Base-by-base conservation (phyloP, 2,888 invertebrate genomes). In the Microplitis manilae region DNA sequence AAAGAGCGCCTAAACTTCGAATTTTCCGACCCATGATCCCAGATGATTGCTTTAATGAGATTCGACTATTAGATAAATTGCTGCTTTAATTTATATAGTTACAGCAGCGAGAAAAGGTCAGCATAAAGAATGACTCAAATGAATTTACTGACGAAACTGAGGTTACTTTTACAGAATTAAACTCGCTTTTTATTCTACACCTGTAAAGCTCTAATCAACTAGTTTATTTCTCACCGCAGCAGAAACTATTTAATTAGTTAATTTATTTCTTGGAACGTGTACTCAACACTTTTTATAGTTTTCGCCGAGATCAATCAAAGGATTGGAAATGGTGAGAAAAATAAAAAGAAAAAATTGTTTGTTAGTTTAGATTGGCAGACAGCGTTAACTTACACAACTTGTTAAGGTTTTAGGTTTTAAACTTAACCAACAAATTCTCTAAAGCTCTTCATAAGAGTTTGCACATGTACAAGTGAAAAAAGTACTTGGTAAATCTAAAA, bases 401-500 rank as follows among this genome's bases (percentile, higher is more conserved):
- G 77, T 79, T 74, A 69, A 69, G 79, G 79, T 80, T 75, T 77
- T 75, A 77, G 79, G 71, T 76, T 71, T 76, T 70, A 73, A 61
- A 77, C 76, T 77, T 79, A 65, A 81, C 79, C 79, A 67, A 71
- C 74, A 73, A 74, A 77, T 75, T 79, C 76, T 75, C 70, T 64
- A 59, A 67, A 62, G 40, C 61, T 67, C 71, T 62, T 65, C 60
- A 64, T 69, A 68, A 39, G 62, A 73, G 79, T 75, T 70, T 79
- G 78, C n/a, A 50, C 41, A 75, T 79, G 68, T 9, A 74, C 59
- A 1, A 20, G 15, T 38, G 4, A 30, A 30, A 30, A 30, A 30
- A 30, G 30, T 30, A 30, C 30, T 30, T 30, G 30, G 30, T 4
- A 4, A 30, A 30, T 30, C 30, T 30, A 30, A 30, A 4, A 4